Evolutionary conservation across 2,888 invertebrate genomes (phyloP), one percentile per base, ranked within the genome.

Genomic region (Synanthedon formicaeformis): DNA sequence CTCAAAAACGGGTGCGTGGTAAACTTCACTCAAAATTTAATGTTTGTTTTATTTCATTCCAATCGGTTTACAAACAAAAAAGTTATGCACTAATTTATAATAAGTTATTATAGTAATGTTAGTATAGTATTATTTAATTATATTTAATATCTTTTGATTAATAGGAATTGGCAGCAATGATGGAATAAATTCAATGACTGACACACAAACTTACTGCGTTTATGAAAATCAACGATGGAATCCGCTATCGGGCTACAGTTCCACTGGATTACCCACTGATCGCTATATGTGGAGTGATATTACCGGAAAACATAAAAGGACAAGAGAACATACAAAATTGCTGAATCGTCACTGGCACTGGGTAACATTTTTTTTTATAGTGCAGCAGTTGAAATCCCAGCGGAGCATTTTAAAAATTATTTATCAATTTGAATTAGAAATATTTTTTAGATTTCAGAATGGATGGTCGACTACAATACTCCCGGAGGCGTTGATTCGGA

Each of bases 221-320:
- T 97, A 96, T 75, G 97, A 97, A 84, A 97, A 97, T 75, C 97
- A 97, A 79, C 88, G 96, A 55, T 97, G 97, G 97, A 96, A 96
- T 88, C 96, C 96, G 0, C 89, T 97, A 3, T 93, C 94, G 57
- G 96, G 96, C 4, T 97, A 96, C 68, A 94, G 95, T 1, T 91
- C 94, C 2, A 92, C 95, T 60, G 94, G 95, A 14, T 83, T 96
- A 52, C 96, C 96, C 23, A 96, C 95, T 0, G 96, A 96, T 73
- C 88, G 95, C 18, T 92, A 93, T 66, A 94, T 95, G 92, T 97
- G 97, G 97, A 96, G 96, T 69, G 97, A 97, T 75, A 89, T 92
- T 23, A 93, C 93, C 3, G 97, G 97, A 3, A 91, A 91, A 58
- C 92, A 94, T 61, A 94, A 94, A 71, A 90, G 95, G 53, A 95